Conservation (phyloP, 23 tunicate species). For the Oikopleura dioica region DNA sequence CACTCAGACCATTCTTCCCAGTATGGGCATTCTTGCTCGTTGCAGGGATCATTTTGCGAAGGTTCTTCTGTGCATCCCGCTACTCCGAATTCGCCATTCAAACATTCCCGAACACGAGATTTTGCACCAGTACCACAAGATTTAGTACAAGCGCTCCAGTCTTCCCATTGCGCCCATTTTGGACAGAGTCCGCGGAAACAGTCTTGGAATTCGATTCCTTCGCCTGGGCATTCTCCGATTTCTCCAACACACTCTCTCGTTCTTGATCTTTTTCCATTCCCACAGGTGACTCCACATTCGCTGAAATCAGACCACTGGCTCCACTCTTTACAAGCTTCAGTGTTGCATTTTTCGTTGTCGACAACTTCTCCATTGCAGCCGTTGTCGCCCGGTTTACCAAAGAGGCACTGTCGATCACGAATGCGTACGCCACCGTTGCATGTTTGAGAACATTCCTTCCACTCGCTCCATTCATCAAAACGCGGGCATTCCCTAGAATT, state of each 20-base stretch:
- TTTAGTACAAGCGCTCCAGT: slow-evolving; percentile 24
- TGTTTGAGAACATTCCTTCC: slow-evolving; percentile 18
- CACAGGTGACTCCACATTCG: slow-evolving; percentile 23
- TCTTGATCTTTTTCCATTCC: slow-evolving; percentile 24
- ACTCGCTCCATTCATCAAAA: slow-evolving; percentile 13
- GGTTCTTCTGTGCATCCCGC: slow-evolving; percentile 27
- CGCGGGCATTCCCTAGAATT: slow-evolving; percentile 17
- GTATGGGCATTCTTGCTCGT: slow-evolving; percentile 25
- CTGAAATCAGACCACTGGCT: slow-evolving; percentile 25
- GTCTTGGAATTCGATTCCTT: slow-evolving; percentile 14
- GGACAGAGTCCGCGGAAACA: slow-evolving; percentile 56
- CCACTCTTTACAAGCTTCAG: slow-evolving; percentile 39
- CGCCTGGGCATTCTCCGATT: slow-evolving; percentile 18
- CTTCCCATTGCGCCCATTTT: slow-evolving; percentile 24
- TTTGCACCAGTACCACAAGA: slow-evolving; percentile 45
- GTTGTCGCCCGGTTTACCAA: slow-evolving; percentile 26
- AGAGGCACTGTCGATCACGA: slow-evolving; percentile 19
- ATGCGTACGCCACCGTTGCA: slow-evolving; percentile 12
- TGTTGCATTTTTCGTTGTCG: slow-evolving; percentile 8
- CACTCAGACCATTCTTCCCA: slow-evolving; percentile 34
- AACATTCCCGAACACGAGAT: slow-evolving; percentile 17
- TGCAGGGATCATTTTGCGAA: slow-evolving; percentile 22
- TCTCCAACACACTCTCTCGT: slow-evolving; percentile 17
- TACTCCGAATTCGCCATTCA: slow-evolving; percentile 19
- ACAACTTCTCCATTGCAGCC: slow-evolving; percentile 27